Conservation (phyloP, 2,888 invertebrate species). For the Pediacus dermestoides region DNA sequence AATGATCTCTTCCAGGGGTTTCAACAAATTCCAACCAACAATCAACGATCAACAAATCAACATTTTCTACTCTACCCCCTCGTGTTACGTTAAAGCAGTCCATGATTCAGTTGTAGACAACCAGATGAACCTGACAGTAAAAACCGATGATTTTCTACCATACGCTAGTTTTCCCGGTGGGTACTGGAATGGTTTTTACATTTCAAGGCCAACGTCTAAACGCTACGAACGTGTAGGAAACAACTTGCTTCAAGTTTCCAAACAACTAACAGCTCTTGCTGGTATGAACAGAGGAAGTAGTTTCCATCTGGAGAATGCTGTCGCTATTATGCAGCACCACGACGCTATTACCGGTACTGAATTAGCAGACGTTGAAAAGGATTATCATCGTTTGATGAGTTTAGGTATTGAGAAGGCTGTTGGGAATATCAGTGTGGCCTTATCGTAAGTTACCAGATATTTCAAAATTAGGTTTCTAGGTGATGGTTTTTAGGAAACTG, state of each 20-base stretch:
- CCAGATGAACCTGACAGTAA: conserved; percentile 39
- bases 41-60: conserved; percentile 56
- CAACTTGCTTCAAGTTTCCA: conserved; percentile 58
- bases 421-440: conserved; percentile 7
- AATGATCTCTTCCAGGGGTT: conserved; percentile 19
- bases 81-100: conserved; percentile 73
- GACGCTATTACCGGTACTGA: conserved; percentile 85
- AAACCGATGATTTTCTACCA: conserved; percentile 62
- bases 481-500: too few species aligned
- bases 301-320: conserved; percentile 61
- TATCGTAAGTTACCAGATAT: background rate
- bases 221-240: conserved; percentile 53
- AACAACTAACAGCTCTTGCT: conserved; percentile 63
- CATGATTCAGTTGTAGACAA: conserved; percentile 46
- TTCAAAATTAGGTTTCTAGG: too few species aligned
- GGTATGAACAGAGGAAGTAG: conserved; percentile 52
- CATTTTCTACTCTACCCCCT: conserved; percentile 75
- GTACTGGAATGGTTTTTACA: conserved; percentile 71
- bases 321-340: conserved; percentile 86
- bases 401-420: conserved; percentile 54
- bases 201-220: conserved; percentile 57
- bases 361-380: conserved; percentile 76
- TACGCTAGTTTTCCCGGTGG: conserved; percentile 61
- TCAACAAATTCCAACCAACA: conserved; percentile 14
- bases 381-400: conserved; percentile 73